phyloP scores from a whole-genome alignment of 2,797 vertebrate species.

The Melopsittacus undulatus region DNA sequence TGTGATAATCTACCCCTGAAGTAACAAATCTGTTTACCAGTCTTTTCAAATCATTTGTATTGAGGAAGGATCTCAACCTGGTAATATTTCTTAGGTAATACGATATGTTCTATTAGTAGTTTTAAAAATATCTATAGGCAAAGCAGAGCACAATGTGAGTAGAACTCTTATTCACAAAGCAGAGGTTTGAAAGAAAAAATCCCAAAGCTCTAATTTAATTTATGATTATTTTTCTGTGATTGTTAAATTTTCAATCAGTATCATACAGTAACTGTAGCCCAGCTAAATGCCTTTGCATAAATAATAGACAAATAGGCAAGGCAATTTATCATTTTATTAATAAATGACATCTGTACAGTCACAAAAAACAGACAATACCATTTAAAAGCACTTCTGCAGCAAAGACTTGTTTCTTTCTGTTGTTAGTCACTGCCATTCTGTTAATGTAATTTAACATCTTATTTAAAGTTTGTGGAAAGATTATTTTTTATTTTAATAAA shows the following conservation, averaged over 20 bases:
- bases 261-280: not conserved
- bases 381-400: not conserved
- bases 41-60: not conserved
- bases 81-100: slow-evolving; percentile 3
- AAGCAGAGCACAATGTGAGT: not conserved
- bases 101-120: not conserved
- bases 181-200: not conserved
- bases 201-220: not conserved
- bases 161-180: not conserved
- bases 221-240: not conserved
- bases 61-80: not conserved
- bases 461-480: not conserved
- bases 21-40: slow-evolving; percentile 31
- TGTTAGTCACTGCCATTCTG: not conserved
- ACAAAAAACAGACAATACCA: not conserved
- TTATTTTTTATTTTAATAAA: not conserved
- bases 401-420: not conserved
- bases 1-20: not conserved
- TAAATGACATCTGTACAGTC: not conserved
- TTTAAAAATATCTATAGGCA: not conserved
- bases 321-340: not conserved
- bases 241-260: not conserved
- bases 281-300: not conserved
- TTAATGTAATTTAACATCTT: not conserved
- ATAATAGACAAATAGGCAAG: not conserved